These are phyloP conservation scores for Sitophilus oryzae DNA, from an alignment of 1,140 invertebrate genomes.

Conservation along the genomic window DNA sequence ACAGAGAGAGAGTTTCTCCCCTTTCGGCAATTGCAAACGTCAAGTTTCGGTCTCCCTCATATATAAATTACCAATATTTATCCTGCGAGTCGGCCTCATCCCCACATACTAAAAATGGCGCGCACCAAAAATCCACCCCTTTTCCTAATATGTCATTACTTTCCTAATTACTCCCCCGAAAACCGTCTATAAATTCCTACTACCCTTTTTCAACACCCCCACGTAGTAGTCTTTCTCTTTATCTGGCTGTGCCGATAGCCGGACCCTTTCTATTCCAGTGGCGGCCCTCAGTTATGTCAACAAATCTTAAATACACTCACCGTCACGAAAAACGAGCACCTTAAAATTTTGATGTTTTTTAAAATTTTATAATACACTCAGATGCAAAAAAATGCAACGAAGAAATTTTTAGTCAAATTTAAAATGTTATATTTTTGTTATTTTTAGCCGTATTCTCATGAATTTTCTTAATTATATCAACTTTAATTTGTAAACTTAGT, in stretches of 20 bases:
- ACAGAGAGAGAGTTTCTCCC: background rate
- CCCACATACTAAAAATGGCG: slow-evolving; percentile 6
- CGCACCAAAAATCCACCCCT: slow-evolving; percentile 16
- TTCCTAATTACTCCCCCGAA: slow-evolving; percentile 24
- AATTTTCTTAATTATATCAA: too few species aligned
- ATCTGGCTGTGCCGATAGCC: slow-evolving; percentile 22
- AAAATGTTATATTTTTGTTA: too few species aligned
- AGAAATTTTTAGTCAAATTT: too few species aligned
- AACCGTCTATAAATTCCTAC: slow-evolving; percentile 24
- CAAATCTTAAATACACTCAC: too few species aligned
- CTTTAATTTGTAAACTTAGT: too few species aligned
- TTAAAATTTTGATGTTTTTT: too few species aligned
- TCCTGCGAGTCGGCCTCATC: background rate
- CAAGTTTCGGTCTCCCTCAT: background rate
- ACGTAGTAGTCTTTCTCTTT: background rate
- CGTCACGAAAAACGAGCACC: too few species aligned
- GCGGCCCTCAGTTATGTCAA: background rate
- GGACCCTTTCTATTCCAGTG: background rate
- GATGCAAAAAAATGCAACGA: too few species aligned
- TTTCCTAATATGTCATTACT: slow-evolving; percentile 25
- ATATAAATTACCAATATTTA: background rate
- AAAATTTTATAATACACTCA: too few species aligned
- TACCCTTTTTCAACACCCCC: slow-evolving; percentile 22
- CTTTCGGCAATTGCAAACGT: background rate
- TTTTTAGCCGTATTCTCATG: too few species aligned